These are phyloP conservation scores for Mionectes olivaceus DNA, from an alignment of 2,797 vertebrate genomes.

Conservation along the genomic window DNA sequence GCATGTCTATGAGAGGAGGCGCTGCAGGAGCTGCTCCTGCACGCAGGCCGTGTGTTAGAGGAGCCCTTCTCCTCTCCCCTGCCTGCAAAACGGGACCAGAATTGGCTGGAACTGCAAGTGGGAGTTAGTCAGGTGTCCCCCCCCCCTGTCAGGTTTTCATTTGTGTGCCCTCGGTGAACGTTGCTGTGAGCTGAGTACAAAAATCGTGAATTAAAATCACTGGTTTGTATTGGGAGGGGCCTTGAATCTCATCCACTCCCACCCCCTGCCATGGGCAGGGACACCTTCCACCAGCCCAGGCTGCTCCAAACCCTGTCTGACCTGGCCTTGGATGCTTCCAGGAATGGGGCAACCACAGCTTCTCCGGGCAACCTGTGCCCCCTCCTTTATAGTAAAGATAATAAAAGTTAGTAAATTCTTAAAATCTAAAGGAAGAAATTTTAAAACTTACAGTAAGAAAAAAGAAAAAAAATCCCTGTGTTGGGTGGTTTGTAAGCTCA, in stretches of 20 bases:
- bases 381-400: not conserved
- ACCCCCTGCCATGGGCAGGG: not conserved
- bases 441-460: fast-evolving
- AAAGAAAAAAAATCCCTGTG: not conserved
- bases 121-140: not conserved
- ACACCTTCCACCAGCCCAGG: not conserved
- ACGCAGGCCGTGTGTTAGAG: not conserved
- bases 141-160: fast-evolving
- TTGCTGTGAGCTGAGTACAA: not conserved
- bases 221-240: not conserved
- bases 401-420: fast-evolving
- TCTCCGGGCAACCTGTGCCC: not conserved
- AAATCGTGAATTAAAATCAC: not conserved
- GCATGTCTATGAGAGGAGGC: constrained; percentile 24
- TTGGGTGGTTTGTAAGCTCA: not conserved
- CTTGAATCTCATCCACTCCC: not conserved
- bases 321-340: not conserved
- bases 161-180: not conserved
- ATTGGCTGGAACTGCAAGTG: not conserved
- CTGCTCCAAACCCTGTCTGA: fast-evolving
- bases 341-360: no score
- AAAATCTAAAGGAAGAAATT: not conserved
- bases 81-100: not conserved
- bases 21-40: constrained; percentile 1
- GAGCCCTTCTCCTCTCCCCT: not conserved